Percentiles rank a stretch among this genome's conserved stretches.
Evolutionary conservation across 1,140 invertebrate genomes (phyloP).

Genomic region (Vanessa atalanta): DNA sequence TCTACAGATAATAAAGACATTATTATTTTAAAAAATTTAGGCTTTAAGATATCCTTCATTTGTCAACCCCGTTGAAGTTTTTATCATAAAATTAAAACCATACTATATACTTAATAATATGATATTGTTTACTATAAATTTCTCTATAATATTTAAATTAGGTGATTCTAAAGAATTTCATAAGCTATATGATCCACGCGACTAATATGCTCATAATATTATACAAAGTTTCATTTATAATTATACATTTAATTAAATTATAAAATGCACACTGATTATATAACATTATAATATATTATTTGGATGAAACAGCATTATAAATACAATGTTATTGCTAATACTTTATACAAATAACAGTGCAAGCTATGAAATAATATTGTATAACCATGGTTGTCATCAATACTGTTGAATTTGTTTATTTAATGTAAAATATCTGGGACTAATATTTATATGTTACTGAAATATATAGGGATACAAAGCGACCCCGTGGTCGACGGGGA

Average conservation of each 20-base stretch:
- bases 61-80: not conserved
- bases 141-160: conserved; percentile 12
- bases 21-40: not conserved
- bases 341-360: conserved; percentile 1
- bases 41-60: conserved; percentile 4
- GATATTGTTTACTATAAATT: not conserved
- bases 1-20: conserved; percentile 1
- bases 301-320: not conserved
- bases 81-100: not conserved
- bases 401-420: not conserved
- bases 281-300: conserved; percentile 3
- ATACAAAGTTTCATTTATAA: not conserved
- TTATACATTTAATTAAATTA: not conserved
- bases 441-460: too few species aligned
- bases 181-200: conserved; percentile 8
- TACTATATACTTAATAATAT: not conserved
- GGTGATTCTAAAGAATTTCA: not conserved
- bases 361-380: not conserved
- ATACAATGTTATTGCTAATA: conserved; percentile 9
- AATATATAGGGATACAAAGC: too few species aligned
- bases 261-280: conserved; percentile 5
- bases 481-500: too few species aligned
- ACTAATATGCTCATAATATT: conserved; percentile 6
- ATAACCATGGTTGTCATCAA: not conserved
- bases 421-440: not conserved